Evolutionary conservation across 2,113 vertebrate species (phyloP).

Genomic region (Pitta sordida): DNA sequence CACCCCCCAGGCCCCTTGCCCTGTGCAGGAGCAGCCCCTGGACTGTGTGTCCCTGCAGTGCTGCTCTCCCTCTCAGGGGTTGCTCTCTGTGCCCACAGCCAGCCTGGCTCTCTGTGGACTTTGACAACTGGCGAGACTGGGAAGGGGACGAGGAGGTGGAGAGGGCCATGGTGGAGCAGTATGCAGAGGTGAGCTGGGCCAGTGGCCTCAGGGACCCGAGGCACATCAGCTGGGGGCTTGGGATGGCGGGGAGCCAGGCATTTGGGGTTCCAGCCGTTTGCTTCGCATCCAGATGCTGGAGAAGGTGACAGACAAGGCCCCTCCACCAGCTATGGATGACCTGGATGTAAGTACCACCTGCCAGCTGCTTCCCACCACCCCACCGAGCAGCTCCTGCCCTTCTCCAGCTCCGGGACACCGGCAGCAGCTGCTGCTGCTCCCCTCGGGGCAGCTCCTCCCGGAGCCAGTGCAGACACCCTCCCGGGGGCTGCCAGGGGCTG

Average conservation of each 20-base stretch:
- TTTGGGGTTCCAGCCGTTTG: not conserved
- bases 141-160: conserved; percentile 90
- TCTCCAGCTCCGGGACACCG: rapidly evolving
- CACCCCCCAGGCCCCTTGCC: rapidly evolving
- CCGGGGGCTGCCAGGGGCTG: not conserved
- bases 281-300: conserved; percentile 78
- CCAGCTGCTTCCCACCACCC: not conserved
- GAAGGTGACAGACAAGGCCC: conserved; percentile 79
- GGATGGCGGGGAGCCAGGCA: not conserved
- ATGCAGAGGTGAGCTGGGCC: conserved; percentile 80
- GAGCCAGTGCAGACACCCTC: not conserved
- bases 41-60: rapidly evolving
- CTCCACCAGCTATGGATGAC: conserved; percentile 86
- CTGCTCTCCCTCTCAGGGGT: not conserved
- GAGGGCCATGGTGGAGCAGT: conserved; percentile 83
- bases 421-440: not conserved
- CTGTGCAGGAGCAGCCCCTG: not conserved
- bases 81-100: conserved; percentile 70
- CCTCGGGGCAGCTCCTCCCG: rapidly evolving
- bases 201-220: rapidly evolving
- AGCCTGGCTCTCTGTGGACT: conserved; percentile 90
- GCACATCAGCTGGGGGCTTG: rapidly evolving
- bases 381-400: not conserved
- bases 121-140: conserved; percentile 99
- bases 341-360: conserved; percentile 76